A percentile compares a stretch with the other conserved stretches of the same genome.
These are phyloP conservation scores for Passer montanus DNA, from an alignment of 2,113 vertebrate species.

Conservation along the genomic window DNA sequence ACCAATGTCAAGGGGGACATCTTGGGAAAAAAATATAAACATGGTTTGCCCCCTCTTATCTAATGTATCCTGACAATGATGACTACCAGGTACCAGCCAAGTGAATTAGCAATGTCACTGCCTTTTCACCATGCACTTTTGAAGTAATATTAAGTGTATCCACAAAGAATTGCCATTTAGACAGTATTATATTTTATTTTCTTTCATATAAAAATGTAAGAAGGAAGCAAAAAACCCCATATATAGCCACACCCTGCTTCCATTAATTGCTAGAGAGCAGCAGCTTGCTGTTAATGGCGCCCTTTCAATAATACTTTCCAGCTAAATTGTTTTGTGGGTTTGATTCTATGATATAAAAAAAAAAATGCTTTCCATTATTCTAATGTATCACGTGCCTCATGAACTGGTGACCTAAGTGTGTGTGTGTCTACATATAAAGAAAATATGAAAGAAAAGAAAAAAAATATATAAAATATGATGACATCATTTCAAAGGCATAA, in stretches of 20 bases:
- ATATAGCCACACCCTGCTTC: conserved; percentile 89
- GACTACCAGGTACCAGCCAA: background rate
- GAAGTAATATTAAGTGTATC: background rate
- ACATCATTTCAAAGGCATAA: conserved; percentile 99
- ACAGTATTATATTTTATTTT: conserved; percentile 55
- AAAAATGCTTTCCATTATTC: conserved; percentile 94
- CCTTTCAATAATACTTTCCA: conserved; percentile 93
- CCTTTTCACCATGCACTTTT: background rate
- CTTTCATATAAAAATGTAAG: conserved; percentile 67
- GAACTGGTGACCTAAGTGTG: conserved; percentile 87
- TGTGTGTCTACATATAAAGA: conserved; percentile 83
- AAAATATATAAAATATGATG: conserved; percentile 95
- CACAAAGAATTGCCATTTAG: conserved; percentile 16
- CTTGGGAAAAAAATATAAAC: conserved; percentile 72
- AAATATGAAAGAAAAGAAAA: conserved; percentile 87
- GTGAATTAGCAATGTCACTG: background rate
- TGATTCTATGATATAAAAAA: conserved; percentile 95
- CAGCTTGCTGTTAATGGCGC: conserved; percentile 89
- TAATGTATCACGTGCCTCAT: conserved; percentile 92
- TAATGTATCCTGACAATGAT: conserved; percentile 46
- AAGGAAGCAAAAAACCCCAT: conserved; percentile 69
- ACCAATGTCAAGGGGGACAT: conserved; percentile 80
- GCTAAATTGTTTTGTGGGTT: conserved; percentile 97
- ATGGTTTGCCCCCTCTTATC: conserved; percentile 74
- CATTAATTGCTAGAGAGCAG: conserved; percentile 87